Evolutionary conservation across 2,113 vertebrate genomes (phyloP).

Genomic region (Platysternon megacephalum): DNA sequence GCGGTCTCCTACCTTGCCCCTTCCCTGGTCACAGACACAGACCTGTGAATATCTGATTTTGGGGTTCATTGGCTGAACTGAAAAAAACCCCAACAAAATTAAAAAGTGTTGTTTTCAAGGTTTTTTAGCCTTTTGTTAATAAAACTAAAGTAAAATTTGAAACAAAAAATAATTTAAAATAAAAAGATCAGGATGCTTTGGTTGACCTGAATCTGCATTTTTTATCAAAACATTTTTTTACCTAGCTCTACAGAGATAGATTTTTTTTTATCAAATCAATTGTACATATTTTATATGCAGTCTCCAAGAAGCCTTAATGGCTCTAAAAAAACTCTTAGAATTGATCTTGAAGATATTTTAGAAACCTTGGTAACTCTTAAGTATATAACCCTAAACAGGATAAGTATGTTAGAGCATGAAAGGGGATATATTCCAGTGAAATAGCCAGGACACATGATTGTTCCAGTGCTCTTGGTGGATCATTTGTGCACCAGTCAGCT

Average conservation of each 20-base stretch:
- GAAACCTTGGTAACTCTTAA: not conserved
- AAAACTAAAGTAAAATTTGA: too few species aligned
- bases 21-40: not conserved
- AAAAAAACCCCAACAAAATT: too few species aligned
- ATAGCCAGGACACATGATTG: not conserved
- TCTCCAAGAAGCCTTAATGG: not conserved
- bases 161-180: not conserved
- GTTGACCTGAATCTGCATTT: not conserved
- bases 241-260: not conserved
- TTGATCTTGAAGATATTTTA: not conserved
- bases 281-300: accelerated
- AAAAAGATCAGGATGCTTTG: not conserved
- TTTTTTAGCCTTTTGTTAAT: too few species aligned
- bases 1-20: not conserved
- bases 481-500: too few species aligned
- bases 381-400: not conserved
- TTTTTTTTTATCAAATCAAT: not conserved
- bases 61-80: not conserved
- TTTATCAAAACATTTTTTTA: not conserved
- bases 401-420: not conserved
- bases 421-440: not conserved
- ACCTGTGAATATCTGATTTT: not conserved
- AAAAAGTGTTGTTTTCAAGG: not conserved
- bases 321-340: slow-evolving; percentile 4
- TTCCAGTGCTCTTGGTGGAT: not conserved